phyloP scores from a whole-genome alignment of 1,140 invertebrate genomes.

The Drosophila simulans region DNA sequence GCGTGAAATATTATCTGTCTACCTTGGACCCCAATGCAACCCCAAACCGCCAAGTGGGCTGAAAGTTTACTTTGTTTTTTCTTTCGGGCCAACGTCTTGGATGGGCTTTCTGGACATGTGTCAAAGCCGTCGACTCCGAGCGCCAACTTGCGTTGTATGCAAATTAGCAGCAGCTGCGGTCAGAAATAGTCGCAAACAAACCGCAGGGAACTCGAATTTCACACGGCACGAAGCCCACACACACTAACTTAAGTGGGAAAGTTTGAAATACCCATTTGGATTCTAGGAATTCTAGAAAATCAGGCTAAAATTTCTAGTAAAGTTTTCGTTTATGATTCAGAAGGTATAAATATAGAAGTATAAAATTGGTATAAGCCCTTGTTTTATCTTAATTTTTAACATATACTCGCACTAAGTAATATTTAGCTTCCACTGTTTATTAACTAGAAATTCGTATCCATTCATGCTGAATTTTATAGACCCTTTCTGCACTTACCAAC shows the following conservation, averaged over 20 bases:
- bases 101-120: constrained; percentile 69
- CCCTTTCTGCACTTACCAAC: neutral
- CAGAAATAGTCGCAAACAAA: constrained; percentile 60
- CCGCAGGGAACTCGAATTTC: constrained; percentile 11
- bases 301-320: too few species aligned
- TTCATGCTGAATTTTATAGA: neutral
- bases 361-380: too few species aligned
- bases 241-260: constrained; percentile 24
- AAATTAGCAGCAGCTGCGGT: constrained; percentile 54
- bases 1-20: constrained; percentile 83
- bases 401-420: too few species aligned
- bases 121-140: constrained; percentile 65
- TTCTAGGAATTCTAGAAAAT: neutral
- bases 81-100: constrained; percentile 54
- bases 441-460: neutral
- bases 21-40: constrained; percentile 19
- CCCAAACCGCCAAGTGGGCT: constrained; percentile 3
- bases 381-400: too few species aligned
- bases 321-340: too few species aligned
- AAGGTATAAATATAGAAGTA: too few species aligned
- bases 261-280: neutral
- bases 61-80: constrained; percentile 49
- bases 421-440: neutral
- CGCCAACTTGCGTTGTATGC: constrained; percentile 47
- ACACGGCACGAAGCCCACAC: constrained; percentile 36